These are phyloP conservation scores for Phocoena phocoena DNA, from an alignment of 2,113 vertebrate species.

Conservation along the genomic window DNA sequence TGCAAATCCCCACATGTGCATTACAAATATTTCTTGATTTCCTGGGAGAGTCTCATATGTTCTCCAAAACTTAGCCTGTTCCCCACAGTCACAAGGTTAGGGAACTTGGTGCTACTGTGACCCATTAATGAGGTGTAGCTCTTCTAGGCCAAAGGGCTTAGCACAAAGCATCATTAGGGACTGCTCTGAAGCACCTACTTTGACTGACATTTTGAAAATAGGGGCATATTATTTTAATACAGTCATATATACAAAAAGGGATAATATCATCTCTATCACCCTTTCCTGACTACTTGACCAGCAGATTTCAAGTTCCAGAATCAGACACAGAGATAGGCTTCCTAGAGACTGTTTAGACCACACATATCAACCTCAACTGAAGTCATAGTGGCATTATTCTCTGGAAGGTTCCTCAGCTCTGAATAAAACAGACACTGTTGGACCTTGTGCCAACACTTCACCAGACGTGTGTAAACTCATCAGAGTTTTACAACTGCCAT, in stretches of 20 bases:
- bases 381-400: background rate
- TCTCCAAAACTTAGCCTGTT: background rate
- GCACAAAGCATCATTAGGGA: background rate
- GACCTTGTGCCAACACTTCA: background rate
- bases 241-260: background rate
- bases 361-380: background rate
- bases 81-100: background rate
- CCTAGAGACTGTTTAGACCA: background rate
- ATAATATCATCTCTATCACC: background rate
- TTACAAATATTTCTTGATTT: background rate
- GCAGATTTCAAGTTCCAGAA: background rate
- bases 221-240: background rate
- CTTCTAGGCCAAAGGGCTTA: background rate
- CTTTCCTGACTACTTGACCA: background rate
- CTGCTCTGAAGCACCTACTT: background rate
- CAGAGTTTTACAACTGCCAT: background rate
- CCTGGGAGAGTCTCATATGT: background rate
- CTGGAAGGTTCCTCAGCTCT: background rate
- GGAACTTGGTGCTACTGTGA: accelerated
- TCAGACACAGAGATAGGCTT: background rate
- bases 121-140: background rate
- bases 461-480: background rate
- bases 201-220: background rate
- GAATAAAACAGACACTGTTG: background rate
- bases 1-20: background rate